phyloP scores from a whole-genome alignment of 2,888 invertebrate species.

The Desoria tigrina region DNA sequence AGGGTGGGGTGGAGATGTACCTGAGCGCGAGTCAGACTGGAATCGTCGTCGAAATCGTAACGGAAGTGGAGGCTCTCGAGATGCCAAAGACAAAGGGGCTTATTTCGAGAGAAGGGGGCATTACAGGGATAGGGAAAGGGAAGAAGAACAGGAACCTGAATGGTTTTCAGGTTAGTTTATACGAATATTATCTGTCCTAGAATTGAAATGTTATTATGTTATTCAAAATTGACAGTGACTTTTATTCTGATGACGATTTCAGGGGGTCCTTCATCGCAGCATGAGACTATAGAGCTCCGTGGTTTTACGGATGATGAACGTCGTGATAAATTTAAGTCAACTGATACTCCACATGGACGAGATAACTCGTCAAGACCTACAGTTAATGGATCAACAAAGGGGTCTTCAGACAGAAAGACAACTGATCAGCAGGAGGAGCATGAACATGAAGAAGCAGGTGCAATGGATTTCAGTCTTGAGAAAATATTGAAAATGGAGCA shows the following conservation, averaged over 20 bases:
- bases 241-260: too few relatives aligned
- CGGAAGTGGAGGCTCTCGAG: neutral
- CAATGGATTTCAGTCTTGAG: conserved; percentile 66
- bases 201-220: too few relatives aligned
- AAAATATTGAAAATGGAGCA: conserved; percentile 80
- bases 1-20: conserved; percentile 51
- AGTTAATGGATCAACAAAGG: neutral
- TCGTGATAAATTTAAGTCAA: neutral
- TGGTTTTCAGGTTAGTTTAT: conserved; percentile 65
- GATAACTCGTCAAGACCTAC: neutral
- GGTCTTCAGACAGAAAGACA: neutral
- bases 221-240: neutral
- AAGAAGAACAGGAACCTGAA: conserved; percentile 81
- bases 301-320: conserved; percentile 75
- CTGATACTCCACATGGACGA: neutral
- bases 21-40: conserved; percentile 58
- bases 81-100: conserved; percentile 5
- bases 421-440: neutral
- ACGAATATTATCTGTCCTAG: conserved; percentile 3
- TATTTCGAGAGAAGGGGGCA: conserved; percentile 19
- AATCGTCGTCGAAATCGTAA: conserved; percentile 61
- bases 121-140: conserved; percentile 55
- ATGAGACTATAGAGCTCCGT: conserved; percentile 87
- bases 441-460: conserved; percentile 1
- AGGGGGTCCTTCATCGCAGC: conserved; percentile 84